A percentile compares a stretch with the other conserved stretches of the same genome.
These are phyloP conservation scores for Centropus bengalensis DNA, from an alignment of 2,113 vertebrate genomes.

Conservation along the genomic window DNA sequence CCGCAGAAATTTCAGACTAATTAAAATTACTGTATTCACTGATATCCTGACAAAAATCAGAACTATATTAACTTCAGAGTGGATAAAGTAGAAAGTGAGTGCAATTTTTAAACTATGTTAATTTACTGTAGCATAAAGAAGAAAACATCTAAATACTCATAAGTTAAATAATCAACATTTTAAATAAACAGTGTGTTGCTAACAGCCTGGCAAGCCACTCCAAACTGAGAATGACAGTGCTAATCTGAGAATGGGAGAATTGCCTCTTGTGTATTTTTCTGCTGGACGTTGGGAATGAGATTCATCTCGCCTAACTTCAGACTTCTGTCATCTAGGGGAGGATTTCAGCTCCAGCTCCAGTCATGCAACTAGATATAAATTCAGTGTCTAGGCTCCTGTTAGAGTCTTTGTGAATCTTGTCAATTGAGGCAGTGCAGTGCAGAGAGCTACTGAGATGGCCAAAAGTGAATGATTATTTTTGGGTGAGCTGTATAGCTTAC, in stretches of 20 bases:
- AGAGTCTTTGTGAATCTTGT: neutral
- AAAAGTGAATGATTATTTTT: neutral
- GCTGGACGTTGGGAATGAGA: neutral
- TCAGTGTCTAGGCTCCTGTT: neutral
- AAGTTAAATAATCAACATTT: conserved; percentile 46
- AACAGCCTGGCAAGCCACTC: neutral
- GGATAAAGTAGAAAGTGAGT: neutral
- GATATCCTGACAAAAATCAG: neutral
- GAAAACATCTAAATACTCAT: neutral
- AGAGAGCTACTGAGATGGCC: neutral
- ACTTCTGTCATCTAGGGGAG: neutral
- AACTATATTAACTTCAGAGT: neutral
- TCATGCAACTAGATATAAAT: neutral
- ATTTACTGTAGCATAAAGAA: neutral
- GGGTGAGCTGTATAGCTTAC: neutral
- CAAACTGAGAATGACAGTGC: neutral
- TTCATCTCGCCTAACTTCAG: neutral
- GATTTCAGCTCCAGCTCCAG: neutral
- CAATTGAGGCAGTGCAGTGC: neutral
- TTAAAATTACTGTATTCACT: neutral
- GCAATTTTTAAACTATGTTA: neutral
- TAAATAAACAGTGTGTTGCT: conserved; percentile 21
- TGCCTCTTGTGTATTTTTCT: neutral
- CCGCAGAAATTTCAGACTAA: neutral
- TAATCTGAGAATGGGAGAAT: neutral